Evolutionary conservation across 1,140 invertebrate genomes (phyloP), one percentile per base, ranked within the genome.

Genomic region (Lutraria rhynchaena): DNA sequence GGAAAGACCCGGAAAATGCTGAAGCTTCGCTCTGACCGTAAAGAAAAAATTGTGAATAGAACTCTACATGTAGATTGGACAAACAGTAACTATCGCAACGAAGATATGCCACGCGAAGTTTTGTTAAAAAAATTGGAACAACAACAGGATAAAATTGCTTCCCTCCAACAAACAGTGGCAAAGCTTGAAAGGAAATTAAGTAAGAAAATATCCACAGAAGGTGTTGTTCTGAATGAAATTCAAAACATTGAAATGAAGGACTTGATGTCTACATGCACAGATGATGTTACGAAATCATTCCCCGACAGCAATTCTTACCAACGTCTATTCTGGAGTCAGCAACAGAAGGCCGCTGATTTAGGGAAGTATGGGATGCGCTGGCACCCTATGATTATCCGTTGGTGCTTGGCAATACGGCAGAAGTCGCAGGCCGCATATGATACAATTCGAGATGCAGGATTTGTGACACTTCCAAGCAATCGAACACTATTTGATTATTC

Each of bases 401-500:
- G 83, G 76, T 81, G 73, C 37, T 46, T 83, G 1, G 58, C 19
- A 33, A 13, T 83, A 0, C 37, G 57, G 17, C 55, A 58, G 7
- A 77, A 67, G 33, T 73, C 51, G 4, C 27, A 37, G 3, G 44
- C 15, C 2, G 60, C 67, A 0, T 80, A 74, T 57, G 58, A 83
- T 49, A 29, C 75, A 0, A 5, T 83, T 13, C 7, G 63, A 1
- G 55, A 83, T 11, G 31, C 49, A 4, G 75, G 75, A 22, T 83
- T 83, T 24, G 41, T 80, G 0, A 60, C 44, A 4, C 29, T 80
- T 0, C 82, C 82, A 63, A 67, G 69, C 70, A 58, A 53, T 22
- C 63, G 53, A 58, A 73, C 65, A 24, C 49, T 83, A 4, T 67
- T 55, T 55, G 82, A 83, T 24, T 74, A 83, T 41, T 57, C 61